phyloP scores from a whole-genome alignment of 1,140 invertebrate genomes.

The Philopotamus ludificatus region DNA sequence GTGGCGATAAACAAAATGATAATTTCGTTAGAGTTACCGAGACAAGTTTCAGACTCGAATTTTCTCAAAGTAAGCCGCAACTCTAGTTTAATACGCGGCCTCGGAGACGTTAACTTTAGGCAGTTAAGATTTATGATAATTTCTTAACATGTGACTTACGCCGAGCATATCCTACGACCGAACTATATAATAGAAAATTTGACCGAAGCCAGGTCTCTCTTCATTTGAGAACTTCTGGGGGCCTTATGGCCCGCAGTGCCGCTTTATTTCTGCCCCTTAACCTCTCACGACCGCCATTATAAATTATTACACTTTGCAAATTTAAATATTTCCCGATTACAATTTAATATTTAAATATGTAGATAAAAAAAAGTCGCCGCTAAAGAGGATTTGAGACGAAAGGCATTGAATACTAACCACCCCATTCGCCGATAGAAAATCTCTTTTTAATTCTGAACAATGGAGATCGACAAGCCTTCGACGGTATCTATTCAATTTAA shows the following conservation, averaged over 20 bases:
- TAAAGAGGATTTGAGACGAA: no score
- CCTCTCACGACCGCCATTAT: not conserved
- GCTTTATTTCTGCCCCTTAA: not conserved
- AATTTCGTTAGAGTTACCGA: conserved; percentile 25
- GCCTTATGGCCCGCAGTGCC: not conserved
- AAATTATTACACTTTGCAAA: no score
- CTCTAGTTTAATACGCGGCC: conserved; percentile 9
- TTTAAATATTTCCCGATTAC: no score
- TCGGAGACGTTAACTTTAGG: conserved; percentile 25
- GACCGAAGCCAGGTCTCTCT: conserved; percentile 19
- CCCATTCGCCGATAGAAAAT: not conserved
- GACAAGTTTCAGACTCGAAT: not conserved
- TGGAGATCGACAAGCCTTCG: not conserved
- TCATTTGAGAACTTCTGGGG: conserved; percentile 17
- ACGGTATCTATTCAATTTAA: not conserved
- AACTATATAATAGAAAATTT: conserved; percentile 32
- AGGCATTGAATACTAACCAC: not conserved
- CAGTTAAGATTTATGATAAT: conserved; percentile 42
- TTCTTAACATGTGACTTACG: conserved; percentile 41
- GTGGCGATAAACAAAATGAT: conserved; percentile 37
- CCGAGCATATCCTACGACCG: conserved; percentile 21
- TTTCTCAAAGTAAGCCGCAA: conserved; percentile 21
- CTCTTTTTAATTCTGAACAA: not conserved
- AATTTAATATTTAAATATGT: no score
- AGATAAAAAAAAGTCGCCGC: no score